Base-by-base conservation (phyloP, 2,888 invertebrate species). In the Pyralis farinalis region DNA sequence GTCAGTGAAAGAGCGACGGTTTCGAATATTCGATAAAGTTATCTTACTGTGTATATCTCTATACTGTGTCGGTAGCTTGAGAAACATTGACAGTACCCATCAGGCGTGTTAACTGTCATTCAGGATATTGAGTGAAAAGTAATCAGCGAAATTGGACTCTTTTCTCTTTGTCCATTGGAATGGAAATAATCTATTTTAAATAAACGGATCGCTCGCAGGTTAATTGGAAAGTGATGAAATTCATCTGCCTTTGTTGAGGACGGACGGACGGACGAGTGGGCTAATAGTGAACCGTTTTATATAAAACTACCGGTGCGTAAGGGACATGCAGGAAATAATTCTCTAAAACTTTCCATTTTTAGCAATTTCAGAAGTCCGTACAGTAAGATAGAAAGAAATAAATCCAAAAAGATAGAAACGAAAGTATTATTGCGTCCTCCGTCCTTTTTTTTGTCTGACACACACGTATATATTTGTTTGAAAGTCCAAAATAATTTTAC, bases 201-300 rank as follows among this genome's bases (percentile, higher is more conserved):
- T 63, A 70, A 67, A 69, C 61, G 58, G 47, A 59, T 54, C 58
- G 51, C 35, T 47, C 52, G 44, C 47, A 53, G 55, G 58, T 71
- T 72, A 73, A 74, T 74, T 74, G 70, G 56, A 73, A 69, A 65
- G 55, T 64, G 64, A 67, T 72, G 71, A 67, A 70, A 61, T 73
- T 67, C 58, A 43, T 46, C 42, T 35, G 42, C 37, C 40, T 37
- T 47, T 44, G 44, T 49, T 45, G 25, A 39, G 42, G 33, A 11
- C 32, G 36, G 38, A 36, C 39, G 37, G 34, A 32, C 25, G 10
- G 10, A 36, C 16, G 16, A 4, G 4, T 40, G 10, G 16, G 1
- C 25, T 7, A 42, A 42, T 40, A 34, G 40, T 34, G 34, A 34
- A 30, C 11, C 7, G 20, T 32, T 31, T 21, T 34, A 39, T 33